Conservation (phyloP, 2,113 vertebrate species). For the Zapornia atra region DNA sequence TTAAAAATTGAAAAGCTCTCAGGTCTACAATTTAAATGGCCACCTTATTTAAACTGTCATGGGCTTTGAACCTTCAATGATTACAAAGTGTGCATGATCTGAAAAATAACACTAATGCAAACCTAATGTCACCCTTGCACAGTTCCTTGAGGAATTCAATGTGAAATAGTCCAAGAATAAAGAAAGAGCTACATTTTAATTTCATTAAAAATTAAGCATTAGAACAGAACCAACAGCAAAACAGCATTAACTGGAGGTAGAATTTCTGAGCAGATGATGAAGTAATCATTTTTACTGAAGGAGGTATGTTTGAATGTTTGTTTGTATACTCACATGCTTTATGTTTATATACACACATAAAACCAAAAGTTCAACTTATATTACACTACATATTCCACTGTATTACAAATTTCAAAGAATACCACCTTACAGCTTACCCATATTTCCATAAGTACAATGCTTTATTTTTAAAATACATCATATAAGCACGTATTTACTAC, state of each 20-base stretch:
- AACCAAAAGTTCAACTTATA: neutral
- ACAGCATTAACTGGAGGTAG: constrained; percentile 55
- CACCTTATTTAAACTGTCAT: neutral
- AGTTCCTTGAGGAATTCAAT: constrained; percentile 45
- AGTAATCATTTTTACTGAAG: constrained; percentile 57
- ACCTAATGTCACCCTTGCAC: neutral
- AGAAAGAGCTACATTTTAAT: constrained; percentile 38
- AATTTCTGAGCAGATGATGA: neutral
- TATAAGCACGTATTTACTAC: neutral
- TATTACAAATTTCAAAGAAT: neutral
- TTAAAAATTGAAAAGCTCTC: constrained; percentile 47
- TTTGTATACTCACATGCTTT: neutral
- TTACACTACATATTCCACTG: constrained; percentile 39
- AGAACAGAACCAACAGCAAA: constrained; percentile 48
- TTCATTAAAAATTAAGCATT: constrained; percentile 64
- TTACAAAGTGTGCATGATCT: neutral
- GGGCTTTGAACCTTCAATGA: neutral
- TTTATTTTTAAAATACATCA: constrained; percentile 21
- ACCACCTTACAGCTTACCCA: neutral
- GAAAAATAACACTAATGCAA: constrained; percentile 38
- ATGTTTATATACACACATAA: neutral
- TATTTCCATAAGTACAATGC: neutral
- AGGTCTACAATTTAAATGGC: constrained; percentile 29
- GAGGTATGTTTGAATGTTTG: constrained; percentile 17
- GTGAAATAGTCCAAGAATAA: constrained; percentile 37